These are phyloP conservation scores for Laticauda colubrina DNA, from an alignment of 2,113 vertebrate species.

Conservation along the genomic window DNA sequence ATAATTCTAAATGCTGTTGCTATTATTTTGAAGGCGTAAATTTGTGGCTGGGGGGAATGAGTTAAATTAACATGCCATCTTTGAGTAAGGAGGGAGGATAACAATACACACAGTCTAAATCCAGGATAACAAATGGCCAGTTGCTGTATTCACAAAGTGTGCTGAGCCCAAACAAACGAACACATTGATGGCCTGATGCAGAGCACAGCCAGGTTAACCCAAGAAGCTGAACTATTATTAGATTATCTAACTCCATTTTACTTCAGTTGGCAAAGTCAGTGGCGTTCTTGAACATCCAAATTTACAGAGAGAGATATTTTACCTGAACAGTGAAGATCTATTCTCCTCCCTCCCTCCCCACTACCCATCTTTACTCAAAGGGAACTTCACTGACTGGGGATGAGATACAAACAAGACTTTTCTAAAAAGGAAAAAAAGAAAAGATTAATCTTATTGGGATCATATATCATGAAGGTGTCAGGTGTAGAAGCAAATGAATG, in stretches of 20 bases:
- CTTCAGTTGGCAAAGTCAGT: not conserved
- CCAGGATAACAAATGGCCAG: not conserved
- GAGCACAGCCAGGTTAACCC: not conserved
- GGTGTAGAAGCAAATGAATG: constrained; percentile 95
- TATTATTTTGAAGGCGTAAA: not conserved
- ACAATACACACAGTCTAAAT: not conserved
- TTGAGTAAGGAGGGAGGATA: not conserved
- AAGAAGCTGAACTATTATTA: not conserved
- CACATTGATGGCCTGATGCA: not conserved
- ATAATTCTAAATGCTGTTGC: not conserved
- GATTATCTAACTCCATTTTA: not conserved
- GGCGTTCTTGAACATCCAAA: not conserved
- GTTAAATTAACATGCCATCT: not conserved
- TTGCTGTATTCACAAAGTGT: not conserved
- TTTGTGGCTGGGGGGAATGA: not conserved
- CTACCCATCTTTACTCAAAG: constrained; percentile 62
- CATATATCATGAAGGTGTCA: constrained; percentile 93
- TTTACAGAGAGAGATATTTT: not conserved
- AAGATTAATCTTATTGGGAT: constrained; percentile 95
- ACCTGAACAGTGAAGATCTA: constrained; percentile 59
- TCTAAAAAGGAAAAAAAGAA: constrained; percentile 60
- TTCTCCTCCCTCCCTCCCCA: constrained; percentile 32
- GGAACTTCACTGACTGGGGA: constrained; percentile 60
- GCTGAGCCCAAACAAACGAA: not conserved
- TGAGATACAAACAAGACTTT: constrained; percentile 63